Evolutionary conservation across 2,113 vertebrate genomes (phyloP), one percentile per base, ranked within the genome.

Genomic region (Promerops cafer): DNA sequence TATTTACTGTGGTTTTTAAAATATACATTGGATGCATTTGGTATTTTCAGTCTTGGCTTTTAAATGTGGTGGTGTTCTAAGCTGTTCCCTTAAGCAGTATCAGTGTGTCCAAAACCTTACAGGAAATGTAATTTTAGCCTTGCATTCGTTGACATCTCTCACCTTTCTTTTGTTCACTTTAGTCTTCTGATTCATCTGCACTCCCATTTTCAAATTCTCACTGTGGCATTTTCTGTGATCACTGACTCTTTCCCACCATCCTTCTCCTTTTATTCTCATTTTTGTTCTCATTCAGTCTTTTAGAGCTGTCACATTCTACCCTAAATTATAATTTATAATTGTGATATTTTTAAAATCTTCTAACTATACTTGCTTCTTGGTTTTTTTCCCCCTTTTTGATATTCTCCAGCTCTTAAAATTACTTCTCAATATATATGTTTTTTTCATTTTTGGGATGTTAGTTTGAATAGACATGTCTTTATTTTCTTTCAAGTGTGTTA

Each of bases 151-250:
- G 82, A 90, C 42, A 83, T 63, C 30, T 92, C 83, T 93, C 9
- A 1, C 53, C 63, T 83, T 90, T 81, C 63, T 90, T 90, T 94
- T 94, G 80, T 77, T 94, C 76, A 37, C 16, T 77, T 94, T 76
- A 83, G 76, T 83, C 63, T 86, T 81, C 75, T 90, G 93, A 89
- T 90, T 96, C 63, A 13, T 70, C 71, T 74, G 24, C 77, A 42
- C 42, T 92, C 39, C 89, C 71, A 35, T 92, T 95, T 94, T 90
- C 57, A 90, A 92, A 90, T 81, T 86, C 83, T 88, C 35, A 61
- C 49, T 53, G 53, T 81, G 50, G 24, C 64, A 77, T 92, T 92
- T 96, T 83, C 83, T 66, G 45, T 74, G 85, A 93, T 94, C 70
- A 45, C 9, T 47, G 60, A 40, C 66, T 79, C 44, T 64, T 92